phyloP scores from a whole-genome alignment of 2,113 vertebrate genomes.

The Atractosteus spatula region DNA sequence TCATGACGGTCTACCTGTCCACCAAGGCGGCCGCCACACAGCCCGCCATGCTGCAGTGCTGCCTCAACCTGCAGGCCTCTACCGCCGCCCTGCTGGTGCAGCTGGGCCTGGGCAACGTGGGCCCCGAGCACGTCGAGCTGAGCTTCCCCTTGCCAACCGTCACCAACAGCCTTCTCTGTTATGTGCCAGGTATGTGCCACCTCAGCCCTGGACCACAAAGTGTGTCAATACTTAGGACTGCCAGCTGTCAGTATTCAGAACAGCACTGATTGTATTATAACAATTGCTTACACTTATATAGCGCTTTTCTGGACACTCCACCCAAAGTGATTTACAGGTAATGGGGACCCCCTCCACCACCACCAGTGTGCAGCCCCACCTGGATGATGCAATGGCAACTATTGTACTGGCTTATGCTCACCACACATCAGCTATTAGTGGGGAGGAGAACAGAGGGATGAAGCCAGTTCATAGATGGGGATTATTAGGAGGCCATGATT shows the following conservation, averaged over 20 bases:
- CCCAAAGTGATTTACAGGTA: no score
- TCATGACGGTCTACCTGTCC: conserved; percentile 95
- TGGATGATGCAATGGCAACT: no score
- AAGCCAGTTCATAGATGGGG: no score
- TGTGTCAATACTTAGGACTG: background rate
- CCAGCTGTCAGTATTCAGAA: background rate
- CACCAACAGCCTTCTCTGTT: conserved; percentile 75
- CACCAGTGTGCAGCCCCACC: no score
- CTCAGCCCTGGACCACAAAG: background rate
- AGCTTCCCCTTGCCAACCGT: conserved; percentile 79
- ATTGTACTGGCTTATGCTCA: no score
- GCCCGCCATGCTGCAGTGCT: conserved; percentile 90
- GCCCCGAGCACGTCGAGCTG: conserved; percentile 76
- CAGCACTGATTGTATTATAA: background rate
- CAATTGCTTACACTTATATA: no score
- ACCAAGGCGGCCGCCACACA: conserved; percentile 90
- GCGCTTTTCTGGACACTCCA: no score
- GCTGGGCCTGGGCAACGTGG: conserved; percentile 78
- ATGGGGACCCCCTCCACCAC: no score
- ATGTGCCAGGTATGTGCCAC: conserved; percentile 80
- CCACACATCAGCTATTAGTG: no score
- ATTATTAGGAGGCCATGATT: no score
- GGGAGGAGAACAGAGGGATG: no score
- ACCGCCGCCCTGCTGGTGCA: conserved; percentile 88
- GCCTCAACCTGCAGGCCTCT: conserved; percentile 91